Base-by-base conservation (phyloP, 2,888 invertebrate genomes). In the Temnothorax unifasciatus region DNA sequence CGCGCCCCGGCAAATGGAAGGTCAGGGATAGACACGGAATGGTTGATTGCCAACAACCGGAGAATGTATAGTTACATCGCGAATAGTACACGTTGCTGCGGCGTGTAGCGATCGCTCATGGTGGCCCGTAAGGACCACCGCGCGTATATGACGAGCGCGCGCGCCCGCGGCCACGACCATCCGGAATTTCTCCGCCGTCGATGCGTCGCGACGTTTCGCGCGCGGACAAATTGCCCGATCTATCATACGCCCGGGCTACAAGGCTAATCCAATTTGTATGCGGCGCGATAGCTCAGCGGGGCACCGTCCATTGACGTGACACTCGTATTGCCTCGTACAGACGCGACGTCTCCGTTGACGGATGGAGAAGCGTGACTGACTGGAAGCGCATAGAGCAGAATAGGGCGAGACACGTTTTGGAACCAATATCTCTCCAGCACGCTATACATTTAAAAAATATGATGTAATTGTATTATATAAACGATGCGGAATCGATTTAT, bases 191-290 rank as follows among this genome's bases (percentile, higher is more conserved):
- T 77, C 86, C 63, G 74, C 44, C 52, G 81, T 59, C 75, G 85
- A 64, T 57, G 64, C 83, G 83, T 64, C 84, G 61, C 77, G 86
- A 86, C 85, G 82, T 82, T 63, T 82, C 73, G 73, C 86, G 61
- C 84, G 38, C 13, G 61, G 71, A 89, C 86, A 89, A 89, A 89
- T 89, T 85, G 82, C 87, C 25, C 81, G 76, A 81, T 81, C 63
- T 50, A 57, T 68, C 52, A 63, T 64, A 41, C 59, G 57, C 66
- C 69, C 54, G 83, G 83, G 81, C 21, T 83, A 64, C 85, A 68
- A 57, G 64, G 71, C 63, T 89, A 89, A 89, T 89, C 89, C 88
- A 88, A 89, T 89, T 89, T 89, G 89, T 88, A 88, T 75, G 85
- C 88, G 76, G 59, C 76, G 84, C 85, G 66, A 57, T 86, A 83